Percentiles rank a stretch among this genome's conserved stretches.
phyloP scores from a whole-genome alignment of 2,113 vertebrate species.

The Leptodactylus fuscus region DNA sequence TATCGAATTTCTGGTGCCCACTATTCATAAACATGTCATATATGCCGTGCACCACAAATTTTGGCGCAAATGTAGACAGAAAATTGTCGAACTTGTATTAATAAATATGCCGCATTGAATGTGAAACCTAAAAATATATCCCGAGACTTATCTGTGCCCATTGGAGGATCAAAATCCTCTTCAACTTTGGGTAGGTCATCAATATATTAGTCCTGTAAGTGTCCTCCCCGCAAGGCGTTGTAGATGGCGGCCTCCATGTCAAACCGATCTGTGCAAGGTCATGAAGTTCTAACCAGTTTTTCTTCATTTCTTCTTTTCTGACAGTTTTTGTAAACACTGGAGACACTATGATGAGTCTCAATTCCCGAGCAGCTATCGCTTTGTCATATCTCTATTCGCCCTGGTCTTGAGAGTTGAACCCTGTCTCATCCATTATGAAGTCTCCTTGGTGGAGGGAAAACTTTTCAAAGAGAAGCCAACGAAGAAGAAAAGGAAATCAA shows the following conservation, averaged over 20 bases:
- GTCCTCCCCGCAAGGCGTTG: neutral
- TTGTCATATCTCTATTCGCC: constrained; percentile 76
- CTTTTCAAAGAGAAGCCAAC: constrained; percentile 70
- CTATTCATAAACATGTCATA: no score
- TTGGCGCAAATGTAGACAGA: no score
- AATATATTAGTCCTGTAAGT: no score
- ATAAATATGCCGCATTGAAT: no score
- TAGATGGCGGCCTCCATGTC: neutral
- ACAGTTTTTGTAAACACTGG: constrained; percentile 71
- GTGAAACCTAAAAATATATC: no score
- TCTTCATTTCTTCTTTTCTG: constrained; percentile 54
- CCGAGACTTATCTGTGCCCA: no score
- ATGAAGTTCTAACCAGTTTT: constrained; percentile 8
- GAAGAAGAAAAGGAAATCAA: no score
- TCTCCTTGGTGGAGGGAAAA: constrained; percentile 76
- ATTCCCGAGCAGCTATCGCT: constrained; percentile 77
- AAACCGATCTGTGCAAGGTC: neutral
- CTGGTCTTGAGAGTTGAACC: constrained; percentile 75
- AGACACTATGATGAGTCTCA: constrained; percentile 72
- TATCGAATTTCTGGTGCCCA: no score
- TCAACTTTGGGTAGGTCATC: no score
- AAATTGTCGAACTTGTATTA: no score
- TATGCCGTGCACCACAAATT: no score
- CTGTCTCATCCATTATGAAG: constrained; percentile 75
- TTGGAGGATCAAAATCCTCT: no score